phyloP scores from a whole-genome alignment of 64 coral and sea anemone genomes.

The Montipora cactus region DNA sequence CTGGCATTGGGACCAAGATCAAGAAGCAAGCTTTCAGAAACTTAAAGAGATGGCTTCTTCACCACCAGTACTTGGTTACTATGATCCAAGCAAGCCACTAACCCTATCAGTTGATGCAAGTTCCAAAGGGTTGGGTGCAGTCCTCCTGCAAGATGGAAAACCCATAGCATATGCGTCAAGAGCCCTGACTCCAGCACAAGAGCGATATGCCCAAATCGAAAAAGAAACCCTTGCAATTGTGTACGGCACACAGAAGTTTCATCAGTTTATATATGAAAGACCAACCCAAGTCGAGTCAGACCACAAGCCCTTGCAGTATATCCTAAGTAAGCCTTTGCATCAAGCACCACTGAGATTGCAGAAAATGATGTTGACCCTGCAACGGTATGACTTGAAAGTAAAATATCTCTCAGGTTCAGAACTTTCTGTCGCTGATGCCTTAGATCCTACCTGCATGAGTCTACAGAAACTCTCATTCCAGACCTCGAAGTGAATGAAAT shows the following conservation, averaged over 20 bases:
- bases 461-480: slow-evolving; percentile 58
- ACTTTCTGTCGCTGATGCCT: slow-evolving; percentile 9
- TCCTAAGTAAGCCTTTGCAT: slow-evolving; percentile 44
- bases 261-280: slow-evolving; percentile 57
- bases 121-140: slow-evolving; percentile 51
- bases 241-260: slow-evolving; percentile 56
- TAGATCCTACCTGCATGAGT: slow-evolving; percentile 46
- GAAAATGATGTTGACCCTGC: slow-evolving; percentile 29
- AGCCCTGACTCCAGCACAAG: slow-evolving; percentile 47
- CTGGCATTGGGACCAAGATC: slow-evolving; percentile 50
- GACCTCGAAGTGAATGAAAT: slow-evolving; percentile 82
- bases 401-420: slow-evolving; percentile 9
- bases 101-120: slow-evolving; percentile 52
- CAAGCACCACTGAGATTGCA: slow-evolving; percentile 54
- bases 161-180: slow-evolving; percentile 54
- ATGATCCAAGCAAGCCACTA: slow-evolving; percentile 49
- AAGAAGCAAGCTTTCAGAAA: slow-evolving; percentile 12
- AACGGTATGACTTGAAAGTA: slow-evolving; percentile 36
- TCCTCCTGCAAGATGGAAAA: slow-evolving; percentile 48
- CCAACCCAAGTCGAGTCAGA: slow-evolving; percentile 27
- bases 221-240: slow-evolving; percentile 13
- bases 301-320: slow-evolving; percentile 46
- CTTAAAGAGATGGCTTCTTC: slow-evolving; percentile 16
- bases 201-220: background rate
- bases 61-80: slow-evolving; percentile 38